Conservation (phyloP, 2,113 vertebrate species). For the Spermophilus dauricus region DNA sequence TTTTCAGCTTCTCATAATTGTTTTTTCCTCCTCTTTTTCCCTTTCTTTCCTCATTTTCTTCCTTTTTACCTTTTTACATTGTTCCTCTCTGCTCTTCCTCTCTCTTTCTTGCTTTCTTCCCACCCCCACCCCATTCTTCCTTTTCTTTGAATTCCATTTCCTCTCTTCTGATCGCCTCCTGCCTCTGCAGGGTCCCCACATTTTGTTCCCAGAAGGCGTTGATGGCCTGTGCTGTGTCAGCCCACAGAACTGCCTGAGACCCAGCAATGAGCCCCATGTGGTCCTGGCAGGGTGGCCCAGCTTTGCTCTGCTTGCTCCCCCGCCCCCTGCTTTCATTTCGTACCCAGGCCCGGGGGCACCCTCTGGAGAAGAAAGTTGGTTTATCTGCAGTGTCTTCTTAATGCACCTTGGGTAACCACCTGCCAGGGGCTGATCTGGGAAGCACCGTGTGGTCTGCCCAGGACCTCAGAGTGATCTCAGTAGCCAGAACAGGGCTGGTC, state of each 20-base stretch:
- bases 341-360: neutral
- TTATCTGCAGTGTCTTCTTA: neutral
- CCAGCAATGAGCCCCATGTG: rapidly evolving
- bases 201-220: neutral
- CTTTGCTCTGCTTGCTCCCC: neutral
- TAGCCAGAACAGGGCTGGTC: neutral
- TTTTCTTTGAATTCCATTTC: neutral
- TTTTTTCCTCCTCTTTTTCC: conserved; percentile 4
- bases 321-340: neutral
- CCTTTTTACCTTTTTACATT: neutral
- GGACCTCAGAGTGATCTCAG: neutral
- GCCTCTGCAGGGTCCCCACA: neutral
- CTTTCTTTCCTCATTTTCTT: neutral
- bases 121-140: neutral
- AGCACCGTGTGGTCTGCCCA: conserved; percentile 50
- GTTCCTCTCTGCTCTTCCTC: neutral
- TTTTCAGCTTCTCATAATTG: neutral
- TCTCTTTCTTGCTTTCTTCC: neutral
- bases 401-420: neutral
- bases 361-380: conserved; percentile 16
- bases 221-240: neutral
- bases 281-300: neutral
- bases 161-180: neutral
- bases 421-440: conserved; percentile 12
- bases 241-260: neutral